Conservation (phyloP, 2,797 vertebrate genomes). For the Setipinna tenuifilis region DNA sequence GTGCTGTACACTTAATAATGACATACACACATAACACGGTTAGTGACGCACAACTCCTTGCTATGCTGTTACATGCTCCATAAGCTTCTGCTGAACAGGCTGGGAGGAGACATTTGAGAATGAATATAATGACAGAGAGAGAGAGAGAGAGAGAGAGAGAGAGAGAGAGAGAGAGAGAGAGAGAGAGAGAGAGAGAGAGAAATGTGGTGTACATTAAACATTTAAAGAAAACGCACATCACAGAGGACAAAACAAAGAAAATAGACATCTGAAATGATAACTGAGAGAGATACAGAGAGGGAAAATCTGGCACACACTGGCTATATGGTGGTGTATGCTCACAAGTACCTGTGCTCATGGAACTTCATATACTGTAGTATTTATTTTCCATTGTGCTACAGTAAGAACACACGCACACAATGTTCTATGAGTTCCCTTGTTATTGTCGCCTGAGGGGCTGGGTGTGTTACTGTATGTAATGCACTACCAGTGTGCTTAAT, state of each 20-base stretch:
- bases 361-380: too few species aligned
- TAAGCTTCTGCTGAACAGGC: background rate
- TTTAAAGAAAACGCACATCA: background rate
- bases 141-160: background rate
- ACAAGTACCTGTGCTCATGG: too few species aligned
- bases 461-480: too few species aligned
- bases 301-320: too few species aligned
- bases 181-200: background rate
- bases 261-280: too few species aligned
- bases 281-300: background rate
- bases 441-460: too few species aligned
- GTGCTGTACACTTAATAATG: background rate
- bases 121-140: background rate
- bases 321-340: too few species aligned
- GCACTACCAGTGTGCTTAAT: too few species aligned
- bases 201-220: background rate
- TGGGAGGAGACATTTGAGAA: background rate
- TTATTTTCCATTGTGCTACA: too few species aligned
- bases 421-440: too few species aligned
- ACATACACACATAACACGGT: background rate
- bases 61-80: constrained; percentile 6
- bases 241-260: background rate
- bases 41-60: background rate
- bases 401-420: too few species aligned
- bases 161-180: background rate